Evolutionary conservation across 2,888 invertebrate genomes (phyloP), one percentile per base, ranked within the genome.

Genomic region (Volucella bombylans): DNA sequence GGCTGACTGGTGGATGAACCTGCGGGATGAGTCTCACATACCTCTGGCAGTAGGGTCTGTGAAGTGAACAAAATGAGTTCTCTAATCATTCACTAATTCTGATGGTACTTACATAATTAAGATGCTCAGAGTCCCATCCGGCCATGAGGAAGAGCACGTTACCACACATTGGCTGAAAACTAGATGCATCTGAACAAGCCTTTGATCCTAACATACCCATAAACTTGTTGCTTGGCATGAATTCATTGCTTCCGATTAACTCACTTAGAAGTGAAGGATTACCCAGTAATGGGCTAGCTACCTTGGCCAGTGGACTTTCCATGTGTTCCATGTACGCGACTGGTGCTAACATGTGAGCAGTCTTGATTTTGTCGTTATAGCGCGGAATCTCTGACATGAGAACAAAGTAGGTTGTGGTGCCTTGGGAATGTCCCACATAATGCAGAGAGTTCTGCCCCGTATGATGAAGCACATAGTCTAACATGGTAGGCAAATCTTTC

Each of bases 401-500:
- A 1, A 95, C 95, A 89, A 95, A 96, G 88, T 95, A 94, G 87
- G 95, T 93, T 0, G 97, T 95, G 0, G 96, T 96, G 1, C 98
- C 91, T 87, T 91, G 91, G 0, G 91, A 91, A 77, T 91, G 91
- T 94, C 97, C 97, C 0, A 96, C 91, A 90, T 96, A 97, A 89
- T 95, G 95, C 0, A 97, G 88, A 41, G 94, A 92, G 4, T 93
- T 87, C 55, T 93, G 6, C 6, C 31, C 31, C 31, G 96, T 95
- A 3, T 88, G 83, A 0, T 89, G 88, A 0, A 95, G 89, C 1
- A 94, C 93, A 88, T 95, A 94, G 89, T 98, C 96, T 67, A 98
- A 94, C 94, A 95, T 96, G 0, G 96, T 94, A 0, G 97, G 96
- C 62, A 98, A 88, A 90, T 98, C 98, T 86, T 94, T 93, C 31